Conservation (phyloP, 1,140 invertebrate genomes). For the Xylocopa sonorina region DNA sequence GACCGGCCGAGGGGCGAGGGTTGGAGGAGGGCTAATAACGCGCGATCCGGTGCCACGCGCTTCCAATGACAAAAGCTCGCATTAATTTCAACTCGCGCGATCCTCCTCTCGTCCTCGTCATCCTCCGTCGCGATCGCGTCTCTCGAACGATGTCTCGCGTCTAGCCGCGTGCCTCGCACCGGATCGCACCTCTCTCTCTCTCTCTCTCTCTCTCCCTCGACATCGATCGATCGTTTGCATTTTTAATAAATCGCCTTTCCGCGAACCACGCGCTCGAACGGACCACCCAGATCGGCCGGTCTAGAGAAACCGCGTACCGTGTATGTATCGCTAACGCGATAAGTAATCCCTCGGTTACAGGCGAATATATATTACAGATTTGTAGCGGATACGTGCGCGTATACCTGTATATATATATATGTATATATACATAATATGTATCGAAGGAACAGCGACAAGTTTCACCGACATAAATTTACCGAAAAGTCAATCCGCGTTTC, state of each 20-base stretch:
- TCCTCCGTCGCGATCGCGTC: slow-evolving; percentile 13
- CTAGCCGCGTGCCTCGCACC: neutral
- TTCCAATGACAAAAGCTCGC: slow-evolving; percentile 24
- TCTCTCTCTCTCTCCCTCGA: no score
- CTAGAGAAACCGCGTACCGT: neutral
- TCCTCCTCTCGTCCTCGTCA: neutral
- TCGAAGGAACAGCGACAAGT: neutral
- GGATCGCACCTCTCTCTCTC: no score
- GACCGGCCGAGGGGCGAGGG: no score
- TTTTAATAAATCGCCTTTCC: no score
- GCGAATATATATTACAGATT: slow-evolving; percentile 39
- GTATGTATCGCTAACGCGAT: slow-evolving; percentile 10
- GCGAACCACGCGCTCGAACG: neutral
- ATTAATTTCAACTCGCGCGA: slow-evolving; percentile 16
- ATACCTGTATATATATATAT: no score
- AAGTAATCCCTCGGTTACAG: slow-evolving; percentile 36
- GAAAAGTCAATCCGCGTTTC: slow-evolving; percentile 42
- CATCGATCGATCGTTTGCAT: neutral
- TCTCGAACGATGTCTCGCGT: slow-evolving; percentile 35
- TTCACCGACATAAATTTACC: neutral
- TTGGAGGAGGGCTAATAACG: slow-evolving; percentile 47
- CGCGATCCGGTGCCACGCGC: slow-evolving; percentile 37
- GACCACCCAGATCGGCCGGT: no score
- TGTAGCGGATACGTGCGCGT: no score
- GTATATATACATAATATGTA: no score